Conservation (phyloP, 2,888 invertebrate genomes). For the Pocota personata region DNA sequence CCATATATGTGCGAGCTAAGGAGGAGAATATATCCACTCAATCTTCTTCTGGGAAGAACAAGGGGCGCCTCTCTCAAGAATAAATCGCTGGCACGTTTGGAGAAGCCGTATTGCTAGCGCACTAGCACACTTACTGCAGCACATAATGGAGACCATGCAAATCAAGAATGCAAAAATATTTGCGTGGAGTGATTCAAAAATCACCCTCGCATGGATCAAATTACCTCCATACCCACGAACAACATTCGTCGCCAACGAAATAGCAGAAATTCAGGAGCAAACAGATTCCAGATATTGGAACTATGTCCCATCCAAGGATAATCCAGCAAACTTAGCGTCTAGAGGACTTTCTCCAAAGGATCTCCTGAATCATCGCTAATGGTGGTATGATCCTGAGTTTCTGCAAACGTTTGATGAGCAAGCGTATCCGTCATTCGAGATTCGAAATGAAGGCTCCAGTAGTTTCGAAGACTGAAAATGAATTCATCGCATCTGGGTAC, state of each 20-base stretch:
- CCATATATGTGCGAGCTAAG: background rate
- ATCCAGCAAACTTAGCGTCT: background rate
- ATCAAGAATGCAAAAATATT: background rate
- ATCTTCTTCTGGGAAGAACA: too few relatives aligned
- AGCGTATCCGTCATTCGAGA: background rate
- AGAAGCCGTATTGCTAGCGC: background rate
- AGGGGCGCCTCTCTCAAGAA: background rate
- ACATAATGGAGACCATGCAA: background rate
- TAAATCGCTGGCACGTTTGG: background rate
- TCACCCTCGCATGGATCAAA: too few relatives aligned
- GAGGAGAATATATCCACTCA: too few relatives aligned
- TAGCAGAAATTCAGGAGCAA: too few relatives aligned
- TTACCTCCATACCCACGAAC: too few relatives aligned
- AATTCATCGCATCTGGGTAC: too few relatives aligned
- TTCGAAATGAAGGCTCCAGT: background rate
- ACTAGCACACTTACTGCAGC: background rate
- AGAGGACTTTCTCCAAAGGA: slow-evolving; percentile 1
- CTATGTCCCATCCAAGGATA: too few relatives aligned
- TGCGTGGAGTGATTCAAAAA: too few relatives aligned
- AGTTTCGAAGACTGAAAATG: background rate
- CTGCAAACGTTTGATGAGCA: too few relatives aligned
- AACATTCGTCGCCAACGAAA: too few relatives aligned
- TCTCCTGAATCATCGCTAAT: background rate
- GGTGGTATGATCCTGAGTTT: too few relatives aligned
- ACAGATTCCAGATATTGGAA: too few relatives aligned